Base-by-base conservation (phyloP, 2,113 vertebrate species). In the Agapornis roseicollis region DNA sequence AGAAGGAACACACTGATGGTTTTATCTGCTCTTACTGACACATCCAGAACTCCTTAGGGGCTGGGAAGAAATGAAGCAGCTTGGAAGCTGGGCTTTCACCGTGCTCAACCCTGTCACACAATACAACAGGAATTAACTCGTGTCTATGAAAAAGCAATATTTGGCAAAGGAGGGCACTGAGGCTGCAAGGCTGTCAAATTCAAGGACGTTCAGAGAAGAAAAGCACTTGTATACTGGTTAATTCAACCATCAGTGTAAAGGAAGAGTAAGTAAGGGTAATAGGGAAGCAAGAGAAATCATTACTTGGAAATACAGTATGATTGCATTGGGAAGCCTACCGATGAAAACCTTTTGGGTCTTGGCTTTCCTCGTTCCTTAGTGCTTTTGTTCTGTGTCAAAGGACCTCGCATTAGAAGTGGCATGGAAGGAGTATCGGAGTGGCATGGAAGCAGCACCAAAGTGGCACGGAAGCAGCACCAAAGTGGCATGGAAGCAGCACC, bases 1-100 rank as follows among this genome's bases (percentile, higher is more conserved):
- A 92, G 89, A 91, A 93, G 63, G 39, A 94, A 82, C 27, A 29
- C 4, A 19, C 71, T 87, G 69, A 76, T 77, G 73, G 77, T 88
- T 95, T 91, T 92, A 94, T 94, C 89, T 91, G 52, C 80, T 91
- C 78, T 74, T 89, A 60, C 86, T 92, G 89, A 94, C 80, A 95
- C 70, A 91, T 77, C 37, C 79, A 87, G 78, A 87, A 94, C 80
- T 95, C 93, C 91, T 92, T 58, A 69, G 87, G 78, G 84, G 24
- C 52, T 76, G n/a, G 44, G 72, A 65, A 92, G 80, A 89, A 89
- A 82, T 18, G 3, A 97, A 84, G 70, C 84, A 61, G 65, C 93
- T 89, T 85, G 58, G 65, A 91, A 93, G 84, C 73, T 46, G 66
- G 78, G 61, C 56, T 94, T 89, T 87, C 65, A 37, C 77, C 41